Conservation (phyloP, 1,140 invertebrate species). For the Heliothis subflexa region DNA sequence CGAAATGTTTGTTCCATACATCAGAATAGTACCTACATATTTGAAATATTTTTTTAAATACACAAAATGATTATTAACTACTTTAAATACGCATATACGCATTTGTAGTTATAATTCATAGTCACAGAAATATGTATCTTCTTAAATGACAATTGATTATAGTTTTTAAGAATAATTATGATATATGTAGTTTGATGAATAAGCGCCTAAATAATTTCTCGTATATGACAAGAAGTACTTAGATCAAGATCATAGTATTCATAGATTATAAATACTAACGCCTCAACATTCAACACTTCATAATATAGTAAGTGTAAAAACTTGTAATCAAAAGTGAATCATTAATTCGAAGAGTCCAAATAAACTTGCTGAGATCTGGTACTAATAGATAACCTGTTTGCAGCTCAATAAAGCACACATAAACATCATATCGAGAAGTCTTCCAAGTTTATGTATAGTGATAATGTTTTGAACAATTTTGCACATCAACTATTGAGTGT, state of each 20-base stretch:
- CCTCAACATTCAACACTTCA: conserved; percentile 13
- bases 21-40: conserved; percentile 16
- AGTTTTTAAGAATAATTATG: conserved; percentile 9
- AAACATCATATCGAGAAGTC: conserved; percentile 39
- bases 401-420: conserved; percentile 49
- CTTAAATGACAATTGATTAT: conserved; percentile 47
- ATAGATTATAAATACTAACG: conserved; percentile 25
- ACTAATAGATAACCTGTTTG: conserved; percentile 10
- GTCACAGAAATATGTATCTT: conserved; percentile 41
- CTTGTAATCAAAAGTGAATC: conserved; percentile 15
- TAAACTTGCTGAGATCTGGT: conserved; percentile 16
- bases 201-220: conserved; percentile 7
- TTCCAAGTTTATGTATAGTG: conserved; percentile 9
- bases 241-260: background rate
- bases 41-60: conserved; percentile 44
- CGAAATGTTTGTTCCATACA: conserved; percentile 64
- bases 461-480: conserved; percentile 44
- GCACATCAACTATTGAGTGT: conserved; percentile 25
- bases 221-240: background rate
- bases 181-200: background rate
- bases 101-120: conserved; percentile 43
- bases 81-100: conserved; percentile 47
- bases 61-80: conserved; percentile 49
- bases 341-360: background rate
- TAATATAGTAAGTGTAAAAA: conserved; percentile 3